Evolutionary conservation across 1,140 invertebrate genomes (phyloP), one percentile per base, ranked within the genome.

Genomic region (Archegozetes longisetosus): DNA sequence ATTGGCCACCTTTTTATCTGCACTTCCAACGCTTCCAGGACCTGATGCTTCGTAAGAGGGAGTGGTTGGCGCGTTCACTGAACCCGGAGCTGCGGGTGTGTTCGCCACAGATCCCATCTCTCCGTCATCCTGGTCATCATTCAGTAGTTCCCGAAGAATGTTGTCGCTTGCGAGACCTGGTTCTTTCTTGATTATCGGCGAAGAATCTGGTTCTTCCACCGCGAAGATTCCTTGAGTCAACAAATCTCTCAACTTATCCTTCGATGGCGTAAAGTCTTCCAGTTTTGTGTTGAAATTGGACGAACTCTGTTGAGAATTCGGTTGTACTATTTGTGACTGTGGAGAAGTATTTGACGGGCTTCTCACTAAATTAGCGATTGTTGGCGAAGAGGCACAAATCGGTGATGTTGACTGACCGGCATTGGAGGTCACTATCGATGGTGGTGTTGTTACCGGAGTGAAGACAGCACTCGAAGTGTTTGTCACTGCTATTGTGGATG

Each of bases 231-330:
- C 65, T 25, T 65, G 62, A 3, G 66, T 68, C 6, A 68, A 51
- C n/a, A 68, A 60, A 61, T 67, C 67, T 23, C 66, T 54, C 20
- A 68, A 55, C 56, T 68, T 68, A 22, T 32, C 14, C 9, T 32
- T n/a, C 9, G 22, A 56, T 40, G n/a, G 28, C 26, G 50, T 27
- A 14, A 17, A 54, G 22, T 46, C 14, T 13, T 22, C n/a, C 12
- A 22, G n/a, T 24, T n/a, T 6, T 23, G 55, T 2, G 28, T 29
- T 28, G 29, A 57, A n/a, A 12, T 48, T 48, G 46, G 17, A n/a
- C 24, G 2, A 25, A 4, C n/a, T 23, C 14, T 14, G 3, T 55
- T 17, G 23, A 2, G 12, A n/a, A 40, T 24, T 47, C 14, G 13
- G 20, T 24, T 22, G 3, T 1, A 22, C 13, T n/a, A 47, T 47